Conservation (phyloP, 53 echinoderm and acorn worm species). For the Crossaster papposus region DNA sequence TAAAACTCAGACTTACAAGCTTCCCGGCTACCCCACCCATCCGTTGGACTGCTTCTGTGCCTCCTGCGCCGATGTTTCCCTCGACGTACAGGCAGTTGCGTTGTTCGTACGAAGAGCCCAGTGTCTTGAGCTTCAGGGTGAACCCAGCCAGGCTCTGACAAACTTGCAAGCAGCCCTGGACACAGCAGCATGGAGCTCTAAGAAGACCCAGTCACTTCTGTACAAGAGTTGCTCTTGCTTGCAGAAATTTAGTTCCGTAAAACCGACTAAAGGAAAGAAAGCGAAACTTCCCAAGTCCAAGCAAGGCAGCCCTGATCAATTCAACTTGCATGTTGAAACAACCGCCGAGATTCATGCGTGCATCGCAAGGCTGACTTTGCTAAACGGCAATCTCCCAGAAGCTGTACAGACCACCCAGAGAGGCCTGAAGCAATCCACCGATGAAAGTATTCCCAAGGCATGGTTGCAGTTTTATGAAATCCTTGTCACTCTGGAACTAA, state of each 20-base stretch:
- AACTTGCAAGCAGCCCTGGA: constrained; percentile 24
- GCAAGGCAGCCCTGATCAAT: not conserved
- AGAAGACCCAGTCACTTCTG: constrained; percentile 26
- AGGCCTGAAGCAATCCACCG: constrained; percentile 1
- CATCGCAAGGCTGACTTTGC: constrained; percentile 26
- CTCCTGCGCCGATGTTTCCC: constrained; percentile 63
- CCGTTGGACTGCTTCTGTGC: constrained; percentile 56
- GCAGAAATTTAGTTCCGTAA: not conserved
- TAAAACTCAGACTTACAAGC: constrained; percentile 44
- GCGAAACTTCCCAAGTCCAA: not conserved
- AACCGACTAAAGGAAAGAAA: not conserved
- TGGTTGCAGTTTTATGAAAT: constrained; percentile 43
- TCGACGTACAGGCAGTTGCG: constrained; percentile 50
- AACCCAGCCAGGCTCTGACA: constrained; percentile 33
- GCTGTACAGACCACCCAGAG: not conserved
- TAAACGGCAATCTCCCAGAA: not conserved
- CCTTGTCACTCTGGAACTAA: constrained; percentile 12
- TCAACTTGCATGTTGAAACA: not conserved
- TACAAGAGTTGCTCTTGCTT: constrained; percentile 17
- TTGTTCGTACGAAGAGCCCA: constrained; percentile 37
- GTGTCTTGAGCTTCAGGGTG: constrained; percentile 44
- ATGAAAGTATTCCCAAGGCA: not conserved
- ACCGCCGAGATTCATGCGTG: constrained; percentile 7
- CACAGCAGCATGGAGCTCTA: constrained; percentile 11
- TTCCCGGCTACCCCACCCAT: constrained; percentile 68